Percentiles rank a stretch among this genome's conserved stretches.
phyloP scores from a whole-genome alignment of 2,113 vertebrate species.

The Indicator maculatus region DNA sequence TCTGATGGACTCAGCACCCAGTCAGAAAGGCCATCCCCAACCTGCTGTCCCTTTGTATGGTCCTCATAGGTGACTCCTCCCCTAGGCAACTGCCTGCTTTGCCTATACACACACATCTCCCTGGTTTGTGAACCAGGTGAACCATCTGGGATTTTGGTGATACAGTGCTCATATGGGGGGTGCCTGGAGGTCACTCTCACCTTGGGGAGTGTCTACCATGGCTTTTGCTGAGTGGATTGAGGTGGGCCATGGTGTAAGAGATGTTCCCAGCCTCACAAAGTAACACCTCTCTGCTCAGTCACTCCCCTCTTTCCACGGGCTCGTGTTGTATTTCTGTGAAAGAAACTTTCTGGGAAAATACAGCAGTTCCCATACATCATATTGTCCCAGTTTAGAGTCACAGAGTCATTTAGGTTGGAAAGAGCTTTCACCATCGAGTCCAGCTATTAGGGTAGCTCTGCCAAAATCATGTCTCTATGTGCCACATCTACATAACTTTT shows the following conservation, averaged over 20 bases:
- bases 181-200: background rate
- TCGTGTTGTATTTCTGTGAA: background rate
- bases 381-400: background rate
- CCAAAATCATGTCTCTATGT: background rate
- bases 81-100: background rate
- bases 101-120: background rate
- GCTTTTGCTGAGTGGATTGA: background rate
- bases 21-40: background rate
- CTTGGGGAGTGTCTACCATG: background rate
- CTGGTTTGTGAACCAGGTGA: background rate
- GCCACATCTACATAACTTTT: background rate
- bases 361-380: constrained; percentile 2
- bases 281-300: background rate
- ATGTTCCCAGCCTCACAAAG: background rate
- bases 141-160: background rate
- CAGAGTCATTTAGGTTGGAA: background rate
- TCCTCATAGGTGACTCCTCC: background rate
- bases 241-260: background rate
- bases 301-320: background rate
- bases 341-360: constrained; percentile 28
- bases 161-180: background rate
- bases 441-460: background rate
- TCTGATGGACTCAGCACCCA: background rate
- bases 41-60: background rate
- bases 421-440: background rate